Evolutionary conservation across 2,797 vertebrate genomes (phyloP), one percentile per base, ranked within the genome.

Genomic region (Helicolenus hilgendorfi): DNA sequence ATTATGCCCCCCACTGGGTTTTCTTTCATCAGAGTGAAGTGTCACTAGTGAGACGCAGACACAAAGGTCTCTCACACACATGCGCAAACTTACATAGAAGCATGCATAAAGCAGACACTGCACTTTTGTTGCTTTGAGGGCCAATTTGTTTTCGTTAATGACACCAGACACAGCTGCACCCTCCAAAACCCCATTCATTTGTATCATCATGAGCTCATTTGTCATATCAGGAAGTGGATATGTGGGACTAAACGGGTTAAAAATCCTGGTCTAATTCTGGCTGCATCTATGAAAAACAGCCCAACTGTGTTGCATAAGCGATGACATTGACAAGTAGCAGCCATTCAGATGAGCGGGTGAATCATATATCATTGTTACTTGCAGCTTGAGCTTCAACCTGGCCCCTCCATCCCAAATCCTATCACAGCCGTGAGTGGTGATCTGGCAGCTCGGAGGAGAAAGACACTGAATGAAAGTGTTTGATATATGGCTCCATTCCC

Each of bases 1-100:
- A 86, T 70, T 18, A 77, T 87, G 68, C 84, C 93, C 92, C 88
- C 92, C 85, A 84, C 92, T 91, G 94, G 67, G 87, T 79, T 45
- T 81, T 88, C 86, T 95, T 94, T 95, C 91, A 94, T 95, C 79
- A 83, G 53, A 38, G 65, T 78, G 68, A 88, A 80, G 90, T 86
- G 94, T 95, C 90, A 49, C 41, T 18, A 74, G 72, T 71, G 83
- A 93, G 89, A 88, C 36, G 11, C 83, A 95, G 83, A 90, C 83
- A 94, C 94, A 95, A 95, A 94, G 92, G 75, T 93, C 84, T 90
- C 87, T 80, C 80, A 72, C 73, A 85, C 84, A 91, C 74, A 92
- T 72, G 75, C 72, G 26, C 81, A 86, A 72, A 89, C 84, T 85
- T 68, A 80, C 56, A 75, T 77, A 56, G 7, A 82, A 7, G 41